Conservation (phyloP, 2,113 vertebrate genomes). For the Nasalis larvatus region DNA sequence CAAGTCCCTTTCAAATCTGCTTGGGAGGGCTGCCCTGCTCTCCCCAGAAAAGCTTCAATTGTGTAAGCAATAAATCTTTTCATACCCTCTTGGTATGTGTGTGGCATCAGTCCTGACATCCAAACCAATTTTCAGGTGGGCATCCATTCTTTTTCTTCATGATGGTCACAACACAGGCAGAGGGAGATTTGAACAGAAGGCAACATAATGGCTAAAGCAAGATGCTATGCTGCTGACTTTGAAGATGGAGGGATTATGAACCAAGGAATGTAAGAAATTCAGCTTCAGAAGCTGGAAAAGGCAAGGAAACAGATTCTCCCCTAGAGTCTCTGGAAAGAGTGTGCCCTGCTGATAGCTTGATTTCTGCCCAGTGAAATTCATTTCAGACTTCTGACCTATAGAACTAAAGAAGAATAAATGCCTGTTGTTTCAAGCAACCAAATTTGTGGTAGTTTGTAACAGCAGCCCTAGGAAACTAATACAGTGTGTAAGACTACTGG, state of each 20-base stretch:
- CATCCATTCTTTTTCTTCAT: neutral
- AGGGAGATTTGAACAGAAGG: neutral
- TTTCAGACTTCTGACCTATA: neutral
- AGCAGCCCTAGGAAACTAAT: neutral
- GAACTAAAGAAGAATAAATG: neutral
- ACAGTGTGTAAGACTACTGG: neutral
- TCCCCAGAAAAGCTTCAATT: neutral
- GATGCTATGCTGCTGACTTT: neutral
- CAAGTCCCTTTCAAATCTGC: neutral
- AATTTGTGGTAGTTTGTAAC: neutral
- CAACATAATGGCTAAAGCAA: neutral
- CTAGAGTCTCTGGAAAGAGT: neutral
- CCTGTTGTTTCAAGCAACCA: neutral
- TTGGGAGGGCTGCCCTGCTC: neutral
- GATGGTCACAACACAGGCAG: neutral
- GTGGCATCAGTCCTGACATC: neutral
- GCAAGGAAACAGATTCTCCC: neutral
- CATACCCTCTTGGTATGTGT: neutral
- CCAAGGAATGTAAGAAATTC: neutral
- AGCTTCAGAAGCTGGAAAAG: neutral
- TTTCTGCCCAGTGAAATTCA: neutral
- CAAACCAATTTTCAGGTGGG: neutral
- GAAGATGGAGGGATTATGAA: neutral
- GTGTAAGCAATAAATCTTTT: neutral
- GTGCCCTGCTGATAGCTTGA: neutral